phyloP scores from a whole-genome alignment of 2,888 invertebrate species.

The Odontocerum albicorne region DNA sequence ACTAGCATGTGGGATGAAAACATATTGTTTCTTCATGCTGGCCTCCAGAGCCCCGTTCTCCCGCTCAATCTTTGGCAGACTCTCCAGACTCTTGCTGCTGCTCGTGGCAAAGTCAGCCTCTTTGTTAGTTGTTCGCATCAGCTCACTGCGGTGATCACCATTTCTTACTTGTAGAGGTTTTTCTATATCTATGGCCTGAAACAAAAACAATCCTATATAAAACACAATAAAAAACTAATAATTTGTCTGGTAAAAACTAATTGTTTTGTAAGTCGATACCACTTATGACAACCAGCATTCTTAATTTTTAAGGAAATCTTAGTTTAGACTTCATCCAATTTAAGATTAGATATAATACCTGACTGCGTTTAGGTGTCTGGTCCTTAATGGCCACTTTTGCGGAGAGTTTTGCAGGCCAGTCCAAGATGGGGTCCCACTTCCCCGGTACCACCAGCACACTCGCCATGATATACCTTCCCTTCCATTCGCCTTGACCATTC shows the following conservation, averaged over 20 bases:
- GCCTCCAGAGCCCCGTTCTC: constrained; percentile 41
- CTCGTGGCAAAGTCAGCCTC: constrained; percentile 40
- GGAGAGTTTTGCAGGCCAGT: constrained; percentile 72
- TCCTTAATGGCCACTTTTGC: constrained; percentile 68
- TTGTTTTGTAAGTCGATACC: too few relatives aligned
- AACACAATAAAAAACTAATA: too few relatives aligned
- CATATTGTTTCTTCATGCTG: constrained; percentile 57
- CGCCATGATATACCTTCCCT: constrained; percentile 70
- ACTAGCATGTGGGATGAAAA: constrained; percentile 67
- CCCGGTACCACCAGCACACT: constrained; percentile 69
- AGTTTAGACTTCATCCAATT: too few relatives aligned
- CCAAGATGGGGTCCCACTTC: constrained; percentile 69
- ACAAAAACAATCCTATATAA: too few relatives aligned
- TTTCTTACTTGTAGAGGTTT: constrained; percentile 62
- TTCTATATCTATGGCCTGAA: constrained; percentile 63
- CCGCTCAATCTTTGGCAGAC: constrained; percentile 38
- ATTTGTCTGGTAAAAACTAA: too few relatives aligned
- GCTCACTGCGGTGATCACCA: constrained; percentile 41
- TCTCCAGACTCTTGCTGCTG: constrained; percentile 38
- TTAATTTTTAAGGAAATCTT: too few relatives aligned
- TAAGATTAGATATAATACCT: too few relatives aligned
- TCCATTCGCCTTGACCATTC: constrained; percentile 78
- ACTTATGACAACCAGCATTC: too few relatives aligned
- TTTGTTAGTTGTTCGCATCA: neutral
- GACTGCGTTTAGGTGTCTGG: constrained; percentile 50